phyloP scores from a whole-genome alignment of 2,797 vertebrate genomes.

The Oceanodroma leucorhoa region DNA sequence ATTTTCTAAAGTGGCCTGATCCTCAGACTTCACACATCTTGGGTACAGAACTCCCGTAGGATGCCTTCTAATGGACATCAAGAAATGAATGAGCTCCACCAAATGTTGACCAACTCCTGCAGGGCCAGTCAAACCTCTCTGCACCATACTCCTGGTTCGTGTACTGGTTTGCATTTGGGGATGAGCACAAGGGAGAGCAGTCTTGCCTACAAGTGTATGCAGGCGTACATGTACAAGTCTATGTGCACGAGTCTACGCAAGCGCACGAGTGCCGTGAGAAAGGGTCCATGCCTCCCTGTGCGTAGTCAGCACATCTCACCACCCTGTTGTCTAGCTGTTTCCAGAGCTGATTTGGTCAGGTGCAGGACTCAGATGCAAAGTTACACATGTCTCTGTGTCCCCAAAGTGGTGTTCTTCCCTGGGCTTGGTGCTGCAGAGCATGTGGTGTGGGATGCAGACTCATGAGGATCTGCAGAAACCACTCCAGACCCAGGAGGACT shows the following conservation, averaged over 20 bases:
- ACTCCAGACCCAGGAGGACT: neutral
- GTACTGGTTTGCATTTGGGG: neutral
- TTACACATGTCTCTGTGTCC: neutral
- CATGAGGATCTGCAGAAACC: neutral
- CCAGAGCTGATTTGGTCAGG: neutral
- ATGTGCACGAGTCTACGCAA: neutral
- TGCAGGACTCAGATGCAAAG: neutral
- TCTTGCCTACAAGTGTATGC: neutral
- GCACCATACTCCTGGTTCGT: rapidly evolving
- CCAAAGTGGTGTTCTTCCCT: neutral
- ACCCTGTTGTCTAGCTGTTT: neutral
- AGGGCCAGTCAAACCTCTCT: neutral
- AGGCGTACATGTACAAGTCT: neutral
- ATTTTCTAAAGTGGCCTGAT: neutral
- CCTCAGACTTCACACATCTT: neutral
- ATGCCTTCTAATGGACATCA: neutral
- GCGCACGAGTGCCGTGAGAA: neutral
- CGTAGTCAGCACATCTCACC: rapidly evolving
- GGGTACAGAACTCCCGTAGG: neutral
- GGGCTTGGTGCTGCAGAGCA: neutral
- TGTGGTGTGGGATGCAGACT: neutral
- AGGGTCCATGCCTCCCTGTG: neutral
- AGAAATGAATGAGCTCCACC: neutral
- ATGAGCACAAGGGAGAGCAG: neutral
- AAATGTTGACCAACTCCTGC: rapidly evolving